These are phyloP conservation scores for Criorhina ranunculi DNA, from an alignment of 2,888 invertebrate genomes.

Conservation along the genomic window DNA sequence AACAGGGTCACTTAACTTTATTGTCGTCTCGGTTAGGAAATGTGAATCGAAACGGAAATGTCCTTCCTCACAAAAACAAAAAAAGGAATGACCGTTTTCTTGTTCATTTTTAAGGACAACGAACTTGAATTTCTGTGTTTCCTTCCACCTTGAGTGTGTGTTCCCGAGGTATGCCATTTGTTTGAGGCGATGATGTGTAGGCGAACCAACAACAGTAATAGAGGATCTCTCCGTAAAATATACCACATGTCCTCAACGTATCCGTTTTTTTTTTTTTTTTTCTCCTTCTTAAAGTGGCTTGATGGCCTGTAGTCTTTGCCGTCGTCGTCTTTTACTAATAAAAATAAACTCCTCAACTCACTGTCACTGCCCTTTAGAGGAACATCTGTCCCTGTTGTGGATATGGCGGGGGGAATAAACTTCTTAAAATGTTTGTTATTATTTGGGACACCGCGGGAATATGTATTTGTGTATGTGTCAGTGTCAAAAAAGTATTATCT, in stretches of 20 bases:
- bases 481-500: conserved; percentile 51
- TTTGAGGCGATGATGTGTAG: conserved; percentile 46
- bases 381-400: conserved; percentile 69
- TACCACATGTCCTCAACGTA: conserved; percentile 71
- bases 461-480: neutral
- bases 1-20: conserved; percentile 65
- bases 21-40: conserved; percentile 36
- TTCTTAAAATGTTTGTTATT: conserved; percentile 69
- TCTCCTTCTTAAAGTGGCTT: conserved; percentile 43
- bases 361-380: conserved; percentile 63
- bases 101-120: conserved; percentile 57
- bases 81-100: conserved; percentile 18
- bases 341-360: conserved; percentile 62
- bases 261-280: conserved; percentile 34
- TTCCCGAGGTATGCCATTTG: conserved; percentile 11
- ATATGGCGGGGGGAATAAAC: conserved; percentile 65
- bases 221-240: conserved; percentile 37
- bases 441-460: conserved; percentile 55
- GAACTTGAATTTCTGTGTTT: conserved; percentile 52
- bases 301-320: conserved; percentile 30
- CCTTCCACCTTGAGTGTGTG: conserved; percentile 58
- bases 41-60: conserved; percentile 67
- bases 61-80: conserved; percentile 50
- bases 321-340: conserved; percentile 54
- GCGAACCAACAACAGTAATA: conserved; percentile 28